These are phyloP conservation scores for Eupeodes latifasciatus DNA, from an alignment of 2,888 invertebrate genomes.

Conservation along the genomic window DNA sequence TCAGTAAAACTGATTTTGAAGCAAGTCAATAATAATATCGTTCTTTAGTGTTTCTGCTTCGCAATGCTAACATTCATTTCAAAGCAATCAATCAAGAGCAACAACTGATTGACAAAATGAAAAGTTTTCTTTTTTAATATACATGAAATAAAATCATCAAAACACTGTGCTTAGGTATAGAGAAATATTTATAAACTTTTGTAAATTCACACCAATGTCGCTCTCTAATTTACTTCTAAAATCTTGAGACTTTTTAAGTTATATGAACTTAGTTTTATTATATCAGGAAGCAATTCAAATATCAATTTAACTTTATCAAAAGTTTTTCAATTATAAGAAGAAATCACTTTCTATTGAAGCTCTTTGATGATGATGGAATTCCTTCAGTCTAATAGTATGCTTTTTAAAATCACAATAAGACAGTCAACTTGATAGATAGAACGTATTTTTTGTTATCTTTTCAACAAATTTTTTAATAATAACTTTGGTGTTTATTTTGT, in stretches of 20 bases:
- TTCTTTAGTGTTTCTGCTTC: too few species aligned
- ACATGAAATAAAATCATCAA: too few species aligned
- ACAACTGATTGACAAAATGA: too few species aligned
- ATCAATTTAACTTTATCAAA: background rate
- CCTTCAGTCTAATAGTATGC: too few species aligned
- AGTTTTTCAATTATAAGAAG: conserved; percentile 15
- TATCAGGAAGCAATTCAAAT: background rate
- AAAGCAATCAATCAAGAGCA: too few species aligned
- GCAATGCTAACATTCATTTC: too few species aligned
- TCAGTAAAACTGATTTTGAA: too few species aligned
- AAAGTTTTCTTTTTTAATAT: too few species aligned
- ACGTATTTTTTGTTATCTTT: too few species aligned
- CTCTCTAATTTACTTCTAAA: background rate
- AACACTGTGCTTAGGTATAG: background rate
- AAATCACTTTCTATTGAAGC: background rate
- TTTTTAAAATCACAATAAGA: background rate
- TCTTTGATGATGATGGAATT: background rate
- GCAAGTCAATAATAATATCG: too few species aligned
- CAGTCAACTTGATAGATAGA: background rate
- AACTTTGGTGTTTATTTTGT: too few species aligned
- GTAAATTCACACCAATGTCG: background rate
- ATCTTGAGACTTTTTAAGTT: background rate
- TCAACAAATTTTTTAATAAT: too few species aligned
- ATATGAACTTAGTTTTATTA: background rate
- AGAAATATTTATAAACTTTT: background rate